Percentiles rank a stretch among this genome's conserved stretches.
phyloP scores from a whole-genome alignment of 2,113 vertebrate species.

The Nycticryphes semicollaris region DNA sequence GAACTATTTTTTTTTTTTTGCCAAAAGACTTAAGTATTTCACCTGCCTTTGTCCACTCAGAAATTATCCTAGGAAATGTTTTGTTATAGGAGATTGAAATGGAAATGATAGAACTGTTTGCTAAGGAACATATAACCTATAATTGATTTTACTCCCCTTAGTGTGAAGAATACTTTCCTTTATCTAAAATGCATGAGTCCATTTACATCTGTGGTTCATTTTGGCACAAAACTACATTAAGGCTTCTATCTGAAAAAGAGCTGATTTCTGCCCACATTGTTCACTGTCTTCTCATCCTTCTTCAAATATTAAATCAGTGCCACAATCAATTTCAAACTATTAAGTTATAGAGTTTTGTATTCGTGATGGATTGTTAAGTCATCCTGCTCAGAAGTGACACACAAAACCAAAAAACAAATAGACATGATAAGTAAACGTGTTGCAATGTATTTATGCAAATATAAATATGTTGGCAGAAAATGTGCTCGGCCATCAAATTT shows the following conservation, averaged over 20 bases:
- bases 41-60: not conserved
- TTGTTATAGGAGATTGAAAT: not conserved
- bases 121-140: not conserved
- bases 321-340: not conserved
- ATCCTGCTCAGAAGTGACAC: not conserved
- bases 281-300: not conserved
- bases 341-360: not conserved
- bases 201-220: constrained; percentile 19
- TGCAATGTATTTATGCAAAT: not conserved
- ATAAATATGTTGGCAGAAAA: not conserved
- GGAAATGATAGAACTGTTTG: constrained; percentile 2
- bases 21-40: not conserved
- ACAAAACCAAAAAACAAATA: not conserved
- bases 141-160: constrained; percentile 19
- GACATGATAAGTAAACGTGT: not conserved
- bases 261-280: not conserved
- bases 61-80: not conserved
- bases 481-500: not conserved
- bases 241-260: not conserved
- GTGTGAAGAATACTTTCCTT: constrained; percentile 1
- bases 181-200: constrained; percentile 39
- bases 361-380: not conserved
- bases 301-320: constrained; percentile 37
- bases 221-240: not conserved
- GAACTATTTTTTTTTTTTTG: not conserved